phyloP scores from a whole-genome alignment of 2,113 vertebrate genomes.

The Macquaria ambigua region DNA sequence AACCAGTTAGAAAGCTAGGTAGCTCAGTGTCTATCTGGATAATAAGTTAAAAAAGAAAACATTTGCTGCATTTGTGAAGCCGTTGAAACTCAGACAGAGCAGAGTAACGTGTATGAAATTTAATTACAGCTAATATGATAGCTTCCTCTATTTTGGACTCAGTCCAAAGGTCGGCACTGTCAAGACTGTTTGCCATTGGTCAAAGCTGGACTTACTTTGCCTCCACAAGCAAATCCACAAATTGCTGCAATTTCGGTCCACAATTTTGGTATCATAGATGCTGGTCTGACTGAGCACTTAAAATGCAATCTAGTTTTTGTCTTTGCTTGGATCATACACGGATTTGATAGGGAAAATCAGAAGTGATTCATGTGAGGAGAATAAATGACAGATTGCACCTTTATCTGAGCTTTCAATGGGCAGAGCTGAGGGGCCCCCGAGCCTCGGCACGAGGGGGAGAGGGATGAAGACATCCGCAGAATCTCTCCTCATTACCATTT shows the following conservation, averaged over 20 bases:
- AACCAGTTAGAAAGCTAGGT: neutral
- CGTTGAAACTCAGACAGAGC: neutral
- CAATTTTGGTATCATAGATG: neutral
- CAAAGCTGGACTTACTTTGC: slow-evolving; percentile 27
- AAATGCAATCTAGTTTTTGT: slow-evolving; percentile 41
- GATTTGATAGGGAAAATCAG: slow-evolving; percentile 62
- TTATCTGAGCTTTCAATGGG: slow-evolving; percentile 75
- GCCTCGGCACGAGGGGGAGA: slow-evolving; percentile 65
- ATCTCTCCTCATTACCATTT: slow-evolving; percentile 84
- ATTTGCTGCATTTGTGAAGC: neutral
- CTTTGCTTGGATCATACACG: slow-evolving; percentile 52
- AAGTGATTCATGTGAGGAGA: slow-evolving; percentile 64
- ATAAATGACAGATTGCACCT: slow-evolving; percentile 81
- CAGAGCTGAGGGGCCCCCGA: slow-evolving; percentile 69
- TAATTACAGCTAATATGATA: neutral
- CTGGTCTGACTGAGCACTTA: slow-evolving; percentile 33
- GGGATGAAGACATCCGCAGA: slow-evolving; percentile 84
- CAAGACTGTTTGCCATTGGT: slow-evolving; percentile 9
- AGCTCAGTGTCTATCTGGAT: neutral
- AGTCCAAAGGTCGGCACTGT: slow-evolving; percentile 2
- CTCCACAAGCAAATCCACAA: slow-evolving; percentile 1
- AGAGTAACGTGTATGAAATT: neutral
- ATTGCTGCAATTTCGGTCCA: slow-evolving; percentile 11
- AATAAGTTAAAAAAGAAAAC: neutral
- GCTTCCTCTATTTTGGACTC: neutral